A percentile compares a stretch with the other conserved stretches of the same genome.
phyloP scores from a whole-genome alignment of 2,797 vertebrate species.

The Adelosebastes latens region DNA sequence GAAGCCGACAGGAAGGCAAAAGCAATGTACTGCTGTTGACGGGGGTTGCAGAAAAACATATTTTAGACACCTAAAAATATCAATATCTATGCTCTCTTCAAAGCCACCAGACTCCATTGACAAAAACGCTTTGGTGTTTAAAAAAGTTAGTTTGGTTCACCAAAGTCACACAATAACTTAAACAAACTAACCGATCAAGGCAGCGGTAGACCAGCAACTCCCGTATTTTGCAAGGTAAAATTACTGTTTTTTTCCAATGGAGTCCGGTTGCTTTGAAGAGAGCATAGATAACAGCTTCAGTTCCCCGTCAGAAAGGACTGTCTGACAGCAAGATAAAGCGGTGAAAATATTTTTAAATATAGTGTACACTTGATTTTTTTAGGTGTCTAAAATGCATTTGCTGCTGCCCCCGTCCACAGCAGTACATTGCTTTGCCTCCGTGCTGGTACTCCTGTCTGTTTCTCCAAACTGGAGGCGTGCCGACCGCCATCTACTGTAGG shows the following conservation, averaged over 20 bases:
- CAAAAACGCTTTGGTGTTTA: not conserved
- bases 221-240: not conserved
- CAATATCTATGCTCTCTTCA: not conserved
- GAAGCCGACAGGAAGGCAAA: too few species aligned
- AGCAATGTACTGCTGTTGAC: too few species aligned
- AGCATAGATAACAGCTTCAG: not conserved
- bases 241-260: rapidly evolving
- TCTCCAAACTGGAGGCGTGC: too few species aligned
- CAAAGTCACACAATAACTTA: not conserved
- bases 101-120: not conserved
- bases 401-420: too few species aligned
- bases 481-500: too few species aligned
- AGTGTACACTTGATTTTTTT: not conserved
- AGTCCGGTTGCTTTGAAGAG: not conserved
- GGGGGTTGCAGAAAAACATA: too few species aligned
- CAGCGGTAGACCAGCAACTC: not conserved
- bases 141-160: not conserved
- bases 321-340: not conserved
- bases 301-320: not conserved
- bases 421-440: too few species aligned
- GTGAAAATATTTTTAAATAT: not conserved
- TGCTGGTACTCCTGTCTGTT: too few species aligned
- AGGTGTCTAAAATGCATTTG: too few species aligned
- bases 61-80: not conserved
- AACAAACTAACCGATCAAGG: not conserved